Percentiles rank a stretch among this genome's conserved stretches.
phyloP scores from a whole-genome alignment of 2,113 vertebrate genomes.

The Naja naja region DNA sequence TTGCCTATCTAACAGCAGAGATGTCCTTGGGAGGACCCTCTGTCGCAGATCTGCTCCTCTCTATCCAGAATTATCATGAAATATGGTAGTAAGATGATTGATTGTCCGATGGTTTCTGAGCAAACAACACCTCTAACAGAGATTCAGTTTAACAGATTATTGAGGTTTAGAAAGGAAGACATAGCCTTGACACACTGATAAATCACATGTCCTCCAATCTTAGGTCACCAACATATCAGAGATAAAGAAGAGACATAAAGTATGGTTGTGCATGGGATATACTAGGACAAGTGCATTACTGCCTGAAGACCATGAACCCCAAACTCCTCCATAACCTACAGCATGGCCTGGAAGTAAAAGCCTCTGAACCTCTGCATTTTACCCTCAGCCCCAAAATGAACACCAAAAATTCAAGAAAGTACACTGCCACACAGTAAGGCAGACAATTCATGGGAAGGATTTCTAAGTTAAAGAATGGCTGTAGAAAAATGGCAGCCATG shows the following conservation, averaged over 20 bases:
- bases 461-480: neutral
- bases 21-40: neutral
- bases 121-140: neutral
- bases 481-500: neutral
- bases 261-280: neutral
- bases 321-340: neutral
- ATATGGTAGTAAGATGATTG: neutral
- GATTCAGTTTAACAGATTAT: neutral
- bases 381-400: neutral
- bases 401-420: neutral
- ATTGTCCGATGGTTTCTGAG: neutral
- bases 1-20: neutral
- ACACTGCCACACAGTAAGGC: neutral
- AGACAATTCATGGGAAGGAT: neutral
- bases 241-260: neutral
- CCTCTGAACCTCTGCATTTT: neutral
- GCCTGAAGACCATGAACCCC: neutral
- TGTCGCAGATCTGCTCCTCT: neutral
- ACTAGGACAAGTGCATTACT: neutral
- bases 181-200: neutral
- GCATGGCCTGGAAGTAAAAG: neutral
- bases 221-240: neutral
- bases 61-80: neutral
- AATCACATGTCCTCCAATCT: neutral
- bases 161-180: neutral